Evolutionary conservation across 2,888 invertebrate species (phyloP), one percentile per base, ranked within the genome.

Genomic region (Sepioteuthis lessoniana): DNA sequence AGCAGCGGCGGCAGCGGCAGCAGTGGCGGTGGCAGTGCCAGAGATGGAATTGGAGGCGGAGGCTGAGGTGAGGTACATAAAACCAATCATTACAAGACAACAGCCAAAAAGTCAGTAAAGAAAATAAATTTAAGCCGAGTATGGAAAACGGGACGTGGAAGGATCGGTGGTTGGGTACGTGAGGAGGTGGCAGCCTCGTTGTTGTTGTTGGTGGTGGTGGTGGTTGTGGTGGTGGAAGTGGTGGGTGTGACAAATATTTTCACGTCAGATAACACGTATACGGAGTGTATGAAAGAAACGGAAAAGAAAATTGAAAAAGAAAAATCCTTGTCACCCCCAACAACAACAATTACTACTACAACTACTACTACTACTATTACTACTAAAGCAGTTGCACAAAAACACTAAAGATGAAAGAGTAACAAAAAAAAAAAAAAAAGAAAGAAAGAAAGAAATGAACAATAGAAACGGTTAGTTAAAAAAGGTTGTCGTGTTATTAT

Each of bases 251-350:
- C 76, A n/a, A 76, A 76, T 76, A 76, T 76, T 76, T 76, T 76
- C 76, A 76, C 76, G n/a, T 76, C 76, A 76, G n/a, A 76, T 76
- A 76, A 76, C 76, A 76, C 76, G 76, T 76, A 76, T n/a, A 76
- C n/a, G n/a, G 76, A 16, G 76, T 76, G n/a, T n/a, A 76, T 16
- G 0, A 76, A 76, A 60, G 31, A 60, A 76, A 76, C n/a, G 16
- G 8, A 76, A 76, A 76, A 76, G 10, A 0, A 31, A 76, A 76
- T 76, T 35, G n/a, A 76, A 76, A 55, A 76, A 55, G n/a, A 76
- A 76, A n/a, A 76, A 76, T 76, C n/a, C 76, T 76, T 76, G 76
- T 76, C 76, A 76, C 76, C 76, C 76, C n/a, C 55, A 47, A 47
- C 42, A 42, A 42, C 42, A 42, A 47, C 47, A 47, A 47, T 16